These are phyloP conservation scores for Macropus fuliginosus DNA, from an alignment of 2,797 vertebrate species.

Conservation along the genomic window DNA sequence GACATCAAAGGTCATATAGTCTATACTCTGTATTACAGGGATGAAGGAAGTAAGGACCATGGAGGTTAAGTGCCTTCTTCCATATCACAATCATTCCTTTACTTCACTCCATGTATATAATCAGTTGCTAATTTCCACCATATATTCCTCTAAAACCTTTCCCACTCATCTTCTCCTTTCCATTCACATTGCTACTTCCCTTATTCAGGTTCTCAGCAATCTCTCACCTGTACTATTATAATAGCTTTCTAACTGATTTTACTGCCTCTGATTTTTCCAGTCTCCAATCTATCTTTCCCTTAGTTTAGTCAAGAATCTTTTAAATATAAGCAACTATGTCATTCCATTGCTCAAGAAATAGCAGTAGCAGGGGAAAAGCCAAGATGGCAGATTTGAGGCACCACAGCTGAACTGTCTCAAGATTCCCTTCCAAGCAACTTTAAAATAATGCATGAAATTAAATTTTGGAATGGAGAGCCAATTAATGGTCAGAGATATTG, in stretches of 20 bases:
- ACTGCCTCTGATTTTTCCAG: background rate
- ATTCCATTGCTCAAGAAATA: background rate
- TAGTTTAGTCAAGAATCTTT: background rate
- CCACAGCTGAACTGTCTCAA: too few relatives aligned
- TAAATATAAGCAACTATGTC: background rate
- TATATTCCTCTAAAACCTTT: background rate
- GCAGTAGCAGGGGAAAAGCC: background rate
- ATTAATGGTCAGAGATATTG: too few relatives aligned
- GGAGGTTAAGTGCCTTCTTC: background rate
- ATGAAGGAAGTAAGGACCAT: background rate
- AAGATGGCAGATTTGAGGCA: background rate
- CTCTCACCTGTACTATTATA: background rate
- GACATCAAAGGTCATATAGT: background rate
- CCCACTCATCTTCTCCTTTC: background rate
- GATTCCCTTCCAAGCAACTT: too few relatives aligned
- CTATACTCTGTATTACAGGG: background rate
- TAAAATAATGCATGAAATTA: too few relatives aligned
- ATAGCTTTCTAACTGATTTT: background rate
- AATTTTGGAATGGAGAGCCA: too few relatives aligned
- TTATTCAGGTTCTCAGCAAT: background rate
- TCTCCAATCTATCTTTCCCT: background rate
- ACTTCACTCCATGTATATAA: background rate
- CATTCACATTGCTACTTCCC: background rate
- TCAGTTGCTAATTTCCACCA: background rate
- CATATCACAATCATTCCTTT: background rate